Base-by-base conservation (phyloP, 2,888 invertebrate species). In the Sthenelais limicola region DNA sequence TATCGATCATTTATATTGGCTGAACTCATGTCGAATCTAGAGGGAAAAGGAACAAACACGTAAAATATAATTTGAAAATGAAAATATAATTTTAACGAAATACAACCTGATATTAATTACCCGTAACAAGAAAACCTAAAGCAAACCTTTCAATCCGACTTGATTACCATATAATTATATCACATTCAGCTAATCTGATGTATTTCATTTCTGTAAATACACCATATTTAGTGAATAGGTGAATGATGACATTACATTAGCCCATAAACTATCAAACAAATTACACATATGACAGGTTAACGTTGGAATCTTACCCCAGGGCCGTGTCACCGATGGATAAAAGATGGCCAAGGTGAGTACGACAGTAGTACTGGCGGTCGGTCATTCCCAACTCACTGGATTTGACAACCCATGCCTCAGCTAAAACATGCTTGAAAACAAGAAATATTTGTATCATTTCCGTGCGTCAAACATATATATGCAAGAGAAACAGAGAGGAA, bases 371-470 rank as follows among this genome's bases (percentile, higher is more conserved):
- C 74, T 93, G 92, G 68, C 88, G 84, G 80, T 92, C 94, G 52
- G 94, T 93, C 0, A 92, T 89, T 0, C 98, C 98, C 67, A 86
- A 77, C 73, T 86, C 87, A 71, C 93, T 93, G 24, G 95, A 92
- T 85, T 92, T 93, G 0, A 96, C 94, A 0, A 99, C 91, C 96
- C 97, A 99, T 35, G 94, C 93, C 88, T 99, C 98, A 4, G 96
- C 94, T 67, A 97, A 89, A 2, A 93, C 92, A 88, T 98, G 97
- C 90, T 92, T 81, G 26, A 81, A 73, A 28, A 43, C 15, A 7
- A 43, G 12, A 9, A 43, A 18, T 43, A 43, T 43, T 18, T 43
- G 12, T 18, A 43, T 43, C 43, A 43, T 43, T 15, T 18, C 18
- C 43, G 12, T 15, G 18, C 43, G 12, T 43, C 43, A 15, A 9